These are phyloP conservation scores for Pelecanoides urinatrix DNA, from an alignment of 2,113 vertebrate genomes.

Conservation along the genomic window DNA sequence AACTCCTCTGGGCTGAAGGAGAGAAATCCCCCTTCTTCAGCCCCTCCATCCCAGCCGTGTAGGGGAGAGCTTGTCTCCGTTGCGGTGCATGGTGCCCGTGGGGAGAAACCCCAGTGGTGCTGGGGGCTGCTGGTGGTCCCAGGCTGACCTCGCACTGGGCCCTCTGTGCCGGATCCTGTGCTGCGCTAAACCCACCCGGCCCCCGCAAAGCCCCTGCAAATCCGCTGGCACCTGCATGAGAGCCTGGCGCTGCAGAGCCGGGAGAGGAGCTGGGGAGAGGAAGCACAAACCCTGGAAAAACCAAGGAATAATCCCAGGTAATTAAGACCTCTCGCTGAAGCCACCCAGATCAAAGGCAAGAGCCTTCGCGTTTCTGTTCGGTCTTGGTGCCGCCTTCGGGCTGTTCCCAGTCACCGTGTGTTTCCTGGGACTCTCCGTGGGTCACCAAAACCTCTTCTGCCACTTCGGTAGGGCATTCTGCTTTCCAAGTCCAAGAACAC, in stretches of 20 bases:
- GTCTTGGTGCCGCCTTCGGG: background rate
- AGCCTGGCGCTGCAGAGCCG: background rate
- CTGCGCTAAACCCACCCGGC: background rate
- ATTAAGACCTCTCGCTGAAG: background rate
- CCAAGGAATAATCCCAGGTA: background rate
- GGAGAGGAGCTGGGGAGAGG: background rate
- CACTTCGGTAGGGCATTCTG: background rate
- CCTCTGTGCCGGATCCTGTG: background rate
- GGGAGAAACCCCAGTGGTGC: background rate
- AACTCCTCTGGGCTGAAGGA: background rate
- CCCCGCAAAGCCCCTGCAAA: background rate
- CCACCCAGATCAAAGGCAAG: background rate
- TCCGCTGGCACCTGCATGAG: background rate
- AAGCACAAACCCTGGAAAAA: background rate
- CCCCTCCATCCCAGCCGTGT: background rate
- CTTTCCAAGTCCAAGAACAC: background rate
- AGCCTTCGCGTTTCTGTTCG: accelerated
- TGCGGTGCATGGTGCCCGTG: background rate
- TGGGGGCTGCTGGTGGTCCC: background rate
- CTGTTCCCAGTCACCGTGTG: background rate
- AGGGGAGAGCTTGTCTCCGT: background rate
- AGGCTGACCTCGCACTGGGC: background rate
- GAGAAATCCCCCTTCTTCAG: background rate
- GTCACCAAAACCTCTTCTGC: background rate
- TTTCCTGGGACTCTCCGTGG: background rate